A percentile compares a stretch with the other conserved stretches of the same genome.
These are phyloP conservation scores for Hycleus phaleratus DNA, from an alignment of 1,140 invertebrate species.

Conservation along the genomic window DNA sequence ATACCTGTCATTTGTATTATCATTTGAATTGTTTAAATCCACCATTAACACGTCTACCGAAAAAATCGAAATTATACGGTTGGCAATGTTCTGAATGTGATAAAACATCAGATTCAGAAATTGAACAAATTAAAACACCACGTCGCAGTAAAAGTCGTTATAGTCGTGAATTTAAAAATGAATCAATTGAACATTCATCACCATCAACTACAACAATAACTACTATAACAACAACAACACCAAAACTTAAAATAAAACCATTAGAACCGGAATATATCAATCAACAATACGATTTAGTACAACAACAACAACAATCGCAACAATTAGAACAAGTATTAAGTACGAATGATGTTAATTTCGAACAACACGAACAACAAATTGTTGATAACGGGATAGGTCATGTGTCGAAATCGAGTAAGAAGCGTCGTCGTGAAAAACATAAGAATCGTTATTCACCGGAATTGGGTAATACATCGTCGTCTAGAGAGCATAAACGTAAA, in stretches of 20 bases:
- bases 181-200: slow-evolving; percentile 21
- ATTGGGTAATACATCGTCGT: slow-evolving; percentile 39
- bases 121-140: slow-evolving; percentile 68
- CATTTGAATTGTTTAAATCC: slow-evolving; percentile 90
- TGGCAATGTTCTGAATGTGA: slow-evolving; percentile 92
- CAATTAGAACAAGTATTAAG: not conserved
- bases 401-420: slow-evolving; percentile 44
- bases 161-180: slow-evolving; percentile 45
- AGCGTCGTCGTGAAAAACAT: slow-evolving; percentile 61
- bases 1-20: slow-evolving; percentile 87
- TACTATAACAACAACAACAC: slow-evolving; percentile 34
- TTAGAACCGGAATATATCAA: slow-evolving; percentile 39
- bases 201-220: not conserved
- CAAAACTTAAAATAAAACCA: slow-evolving; percentile 53
- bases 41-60: slow-evolving; percentile 84
- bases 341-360: slow-evolving; percentile 11
- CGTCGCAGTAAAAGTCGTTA: slow-evolving; percentile 65
- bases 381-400: slow-evolving; percentile 20
- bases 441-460: slow-evolving; percentile 60
- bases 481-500: slow-evolving; percentile 60
- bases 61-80: slow-evolving; percentile 87
- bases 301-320: not conserved
- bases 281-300: not conserved
- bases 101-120: slow-evolving; percentile 71
- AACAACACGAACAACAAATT: slow-evolving; percentile 8